Percentiles rank a stretch among this genome's conserved stretches.
These are phyloP conservation scores for Parnassius glacialis DNA, from an alignment of 2,888 invertebrate species.

Conservation along the genomic window DNA sequence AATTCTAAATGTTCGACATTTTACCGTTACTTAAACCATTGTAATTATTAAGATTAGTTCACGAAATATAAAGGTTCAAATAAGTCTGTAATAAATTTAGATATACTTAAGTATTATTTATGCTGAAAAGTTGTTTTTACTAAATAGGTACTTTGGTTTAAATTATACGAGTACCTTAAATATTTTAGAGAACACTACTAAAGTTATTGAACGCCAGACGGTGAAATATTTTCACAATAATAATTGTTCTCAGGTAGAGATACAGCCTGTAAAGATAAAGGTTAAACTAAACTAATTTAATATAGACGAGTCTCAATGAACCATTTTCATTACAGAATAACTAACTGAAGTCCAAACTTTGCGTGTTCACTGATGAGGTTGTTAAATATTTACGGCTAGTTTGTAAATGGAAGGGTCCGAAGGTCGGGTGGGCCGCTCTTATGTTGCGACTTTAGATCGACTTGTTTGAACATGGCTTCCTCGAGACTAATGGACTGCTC, in stretches of 20 bases:
- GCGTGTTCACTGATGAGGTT: slow-evolving; percentile 20
- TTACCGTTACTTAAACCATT: too few species aligned
- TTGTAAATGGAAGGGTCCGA: slow-evolving; percentile 21
- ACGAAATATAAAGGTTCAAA: too few species aligned
- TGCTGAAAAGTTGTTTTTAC: too few species aligned
- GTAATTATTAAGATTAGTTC: too few species aligned
- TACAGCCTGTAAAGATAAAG: slow-evolving; percentile 7
- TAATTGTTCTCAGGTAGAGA: not conserved
- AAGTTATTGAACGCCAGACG: too few species aligned
- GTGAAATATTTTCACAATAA: too few species aligned
- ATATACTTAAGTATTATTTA: too few species aligned
- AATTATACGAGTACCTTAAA: not conserved
- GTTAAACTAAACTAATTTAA: slow-evolving; percentile 15
- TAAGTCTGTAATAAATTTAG: too few species aligned
- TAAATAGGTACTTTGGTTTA: too few species aligned
- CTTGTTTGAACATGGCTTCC: slow-evolving; percentile 16
- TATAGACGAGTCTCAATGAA: slow-evolving; percentile 16
- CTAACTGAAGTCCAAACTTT: slow-evolving; percentile 21
- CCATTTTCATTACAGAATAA: slow-evolving; percentile 24
- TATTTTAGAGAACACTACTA: not conserved
- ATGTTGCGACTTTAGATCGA: slow-evolving; percentile 11
- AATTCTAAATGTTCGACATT: too few species aligned
- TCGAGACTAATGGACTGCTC: slow-evolving; percentile 15
- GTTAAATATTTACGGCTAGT: slow-evolving; percentile 24
- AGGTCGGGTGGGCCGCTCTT: slow-evolving; percentile 7